Conservation (phyloP, 2,797 vertebrate genomes). For the Bradypodion pumilum region DNA sequence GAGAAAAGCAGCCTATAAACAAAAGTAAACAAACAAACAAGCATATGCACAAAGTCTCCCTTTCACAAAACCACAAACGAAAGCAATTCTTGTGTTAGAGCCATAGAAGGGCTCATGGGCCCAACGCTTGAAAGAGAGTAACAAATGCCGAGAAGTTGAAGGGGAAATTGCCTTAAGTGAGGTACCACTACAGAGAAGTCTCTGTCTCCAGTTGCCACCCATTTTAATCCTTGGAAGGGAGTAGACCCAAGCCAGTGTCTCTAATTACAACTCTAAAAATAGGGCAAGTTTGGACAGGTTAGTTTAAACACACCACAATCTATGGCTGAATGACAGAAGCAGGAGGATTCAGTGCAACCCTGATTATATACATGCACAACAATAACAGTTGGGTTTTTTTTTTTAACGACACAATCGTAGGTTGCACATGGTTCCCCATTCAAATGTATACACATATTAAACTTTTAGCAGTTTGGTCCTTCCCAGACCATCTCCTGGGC, state of each 20-base stretch:
- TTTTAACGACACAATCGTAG: background rate
- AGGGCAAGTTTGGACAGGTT: background rate
- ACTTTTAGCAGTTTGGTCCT: background rate
- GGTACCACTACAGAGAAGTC: background rate
- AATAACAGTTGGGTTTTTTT: too few species aligned
- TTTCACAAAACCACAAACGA: background rate
- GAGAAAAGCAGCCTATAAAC: too few species aligned
- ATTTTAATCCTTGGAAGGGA: background rate
- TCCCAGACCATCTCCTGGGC: too few species aligned
- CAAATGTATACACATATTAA: too few species aligned
- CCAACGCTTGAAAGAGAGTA: background rate
- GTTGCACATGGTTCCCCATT: too few species aligned
- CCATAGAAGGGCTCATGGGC: too few species aligned
- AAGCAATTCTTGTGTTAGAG: background rate
- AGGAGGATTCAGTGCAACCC: background rate
- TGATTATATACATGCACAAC: background rate
- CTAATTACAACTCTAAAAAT: background rate
- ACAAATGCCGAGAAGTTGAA: background rate
- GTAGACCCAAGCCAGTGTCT: too few species aligned
- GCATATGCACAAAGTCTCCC: background rate
- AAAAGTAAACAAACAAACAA: too few species aligned
- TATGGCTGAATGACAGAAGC: background rate
- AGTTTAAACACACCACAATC: background rate
- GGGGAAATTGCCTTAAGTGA: background rate
- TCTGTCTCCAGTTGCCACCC: background rate